Base-by-base conservation (phyloP, 2,797 vertebrate genomes). In the Ammospiza maritima region DNA sequence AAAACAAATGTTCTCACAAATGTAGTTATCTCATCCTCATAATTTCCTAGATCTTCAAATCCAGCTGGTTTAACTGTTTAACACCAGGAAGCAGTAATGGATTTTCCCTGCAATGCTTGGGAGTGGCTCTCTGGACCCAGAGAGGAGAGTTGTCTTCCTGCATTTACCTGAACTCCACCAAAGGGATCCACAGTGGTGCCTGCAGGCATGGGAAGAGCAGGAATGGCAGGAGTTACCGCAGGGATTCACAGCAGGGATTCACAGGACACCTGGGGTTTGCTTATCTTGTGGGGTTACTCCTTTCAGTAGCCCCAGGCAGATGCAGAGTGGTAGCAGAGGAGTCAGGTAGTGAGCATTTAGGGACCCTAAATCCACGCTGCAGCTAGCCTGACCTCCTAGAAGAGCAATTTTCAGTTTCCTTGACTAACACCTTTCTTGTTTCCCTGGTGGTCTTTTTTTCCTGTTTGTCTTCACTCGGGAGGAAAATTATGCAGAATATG, bases 1-100 rank as follows among this genome's bases (percentile, higher is more conserved):
- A 93, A 90, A 96, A 94, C 90, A 95, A 96, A 96, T 95, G 94
- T 94, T 96, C 94, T 96, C 2, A 3, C 66, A 94, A 95, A 94
- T 88, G 85, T 44, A 94, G 74, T 96, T 92, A 87, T 95, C 90
- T 95, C 87, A 93, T 92, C 78, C 84, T 90, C 53, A 74, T 88
- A 23, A 60, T 94, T 96, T 93, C 79, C 85, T 93, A 85, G 75
- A 70, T 88, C 76, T 67, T 57, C 72, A 85, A 66, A 93, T 91
- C 88, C 88, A 93, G 53, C 64, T 71, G 34, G 25, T 94, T 96
- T 96, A 95, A 96, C 91, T 75, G 23, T 97, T 96, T 96, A 88
- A 65, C 73, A 90, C 61, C 23, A 5, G 64, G n/a, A 91, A 78
- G 40, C 67, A 44, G 44, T 44, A 77, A 65, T 53, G 42, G 42